Conservation (phyloP, 64 coral and sea anemone genomes). For the Montipora capricornis region DNA sequence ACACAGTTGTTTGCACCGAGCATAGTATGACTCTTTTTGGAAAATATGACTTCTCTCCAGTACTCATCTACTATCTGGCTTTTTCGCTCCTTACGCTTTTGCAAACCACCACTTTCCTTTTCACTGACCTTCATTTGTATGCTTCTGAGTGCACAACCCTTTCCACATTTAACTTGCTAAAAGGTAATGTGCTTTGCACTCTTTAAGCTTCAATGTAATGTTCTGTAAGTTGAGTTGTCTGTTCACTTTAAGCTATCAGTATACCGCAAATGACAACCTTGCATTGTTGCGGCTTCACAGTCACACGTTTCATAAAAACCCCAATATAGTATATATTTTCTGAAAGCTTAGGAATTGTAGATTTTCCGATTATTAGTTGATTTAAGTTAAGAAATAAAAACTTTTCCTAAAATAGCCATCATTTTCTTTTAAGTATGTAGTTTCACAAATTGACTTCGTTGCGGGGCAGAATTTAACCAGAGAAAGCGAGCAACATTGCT, state of each 20-base stretch:
- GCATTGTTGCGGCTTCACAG: too few species aligned
- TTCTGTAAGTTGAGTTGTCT: not conserved
- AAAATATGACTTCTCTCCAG: not conserved
- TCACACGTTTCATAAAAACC: too few species aligned
- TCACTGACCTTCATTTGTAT: not conserved
- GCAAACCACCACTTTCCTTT: conserved; percentile 1
- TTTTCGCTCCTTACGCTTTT: not conserved
- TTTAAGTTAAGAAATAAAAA: too few species aligned
- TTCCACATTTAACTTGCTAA: not conserved
- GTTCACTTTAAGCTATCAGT: not conserved
- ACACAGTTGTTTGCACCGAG: conserved; percentile 1
- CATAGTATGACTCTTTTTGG: not conserved
- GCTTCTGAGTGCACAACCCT: not conserved
- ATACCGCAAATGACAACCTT: too few species aligned
- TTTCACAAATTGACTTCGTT: too few species aligned
- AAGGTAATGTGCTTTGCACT: conserved; percentile 1
- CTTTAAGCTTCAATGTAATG: not conserved
- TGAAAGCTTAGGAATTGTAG: too few species aligned
- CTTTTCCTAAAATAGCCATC: too few species aligned
- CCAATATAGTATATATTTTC: too few species aligned
- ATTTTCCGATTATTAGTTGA: too few species aligned
- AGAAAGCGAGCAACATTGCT: too few species aligned
- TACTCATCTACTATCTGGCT: not conserved
- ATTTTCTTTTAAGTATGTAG: too few species aligned
- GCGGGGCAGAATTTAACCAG: too few species aligned